Conservation (phyloP, 2,888 invertebrate species). For the Resseliella maxima region DNA sequence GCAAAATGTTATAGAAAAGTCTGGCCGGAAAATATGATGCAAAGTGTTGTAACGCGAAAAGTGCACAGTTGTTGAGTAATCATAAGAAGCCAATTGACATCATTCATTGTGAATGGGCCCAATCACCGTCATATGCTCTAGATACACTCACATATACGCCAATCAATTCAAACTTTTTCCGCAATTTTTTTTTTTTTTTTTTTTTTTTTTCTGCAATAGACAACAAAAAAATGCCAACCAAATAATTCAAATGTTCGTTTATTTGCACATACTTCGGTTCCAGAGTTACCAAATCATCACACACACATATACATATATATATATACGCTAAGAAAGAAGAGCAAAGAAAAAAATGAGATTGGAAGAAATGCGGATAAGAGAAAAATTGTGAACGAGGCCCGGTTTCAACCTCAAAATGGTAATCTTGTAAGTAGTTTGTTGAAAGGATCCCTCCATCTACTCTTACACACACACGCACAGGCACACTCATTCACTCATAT, state of each 20-base stretch:
- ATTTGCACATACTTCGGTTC: not conserved
- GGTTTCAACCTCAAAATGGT: constrained; percentile 14
- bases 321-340: not conserved
- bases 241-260: not conserved
- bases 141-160: not conserved
- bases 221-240: not conserved
- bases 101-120: constrained; percentile 3
- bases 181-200: no score
- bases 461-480: not conserved
- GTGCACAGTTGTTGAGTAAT: not conserved
- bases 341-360: not conserved
- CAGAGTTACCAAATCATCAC: not conserved
- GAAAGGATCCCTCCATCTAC: not conserved
- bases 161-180: constrained; percentile 25
- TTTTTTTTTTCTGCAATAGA: not conserved
- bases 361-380: not conserved
- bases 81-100: not conserved
- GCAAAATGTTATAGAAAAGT: no score
- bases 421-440: constrained; percentile 23
- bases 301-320: no score
- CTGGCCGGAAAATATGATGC: not conserved
- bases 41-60: not conserved
- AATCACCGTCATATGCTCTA: constrained; percentile 22
- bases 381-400: not conserved
- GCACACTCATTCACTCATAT: not conserved